Conservation (phyloP, 1,140 invertebrate genomes). For the Bursaphelenchus mucronatus region DNA sequence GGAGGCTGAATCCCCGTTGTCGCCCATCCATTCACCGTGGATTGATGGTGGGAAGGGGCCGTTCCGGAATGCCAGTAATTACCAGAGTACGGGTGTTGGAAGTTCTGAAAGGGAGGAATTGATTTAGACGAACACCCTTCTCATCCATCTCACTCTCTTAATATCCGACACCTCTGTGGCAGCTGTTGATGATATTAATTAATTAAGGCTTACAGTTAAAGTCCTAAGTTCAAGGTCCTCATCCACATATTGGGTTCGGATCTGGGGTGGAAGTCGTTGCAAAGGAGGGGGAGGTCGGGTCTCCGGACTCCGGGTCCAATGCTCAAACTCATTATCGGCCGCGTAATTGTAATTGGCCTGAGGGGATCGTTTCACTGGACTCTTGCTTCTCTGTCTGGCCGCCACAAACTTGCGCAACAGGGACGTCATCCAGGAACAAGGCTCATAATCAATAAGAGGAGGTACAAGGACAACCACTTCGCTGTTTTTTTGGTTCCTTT, state of each 20-base stretch:
- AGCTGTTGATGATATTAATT: conserved; percentile 3
- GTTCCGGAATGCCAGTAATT: background rate
- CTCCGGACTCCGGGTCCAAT: background rate
- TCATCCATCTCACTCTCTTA: background rate
- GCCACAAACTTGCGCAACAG: conserved; percentile 36
- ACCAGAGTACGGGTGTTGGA: background rate
- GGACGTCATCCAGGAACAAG: conserved; percentile 29
- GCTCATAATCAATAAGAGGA: background rate
- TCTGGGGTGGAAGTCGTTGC: conserved; percentile 4
- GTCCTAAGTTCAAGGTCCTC: conserved; percentile 4
- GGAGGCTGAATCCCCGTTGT: too few relatives aligned
- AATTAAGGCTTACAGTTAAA: background rate
- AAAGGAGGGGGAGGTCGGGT: background rate
- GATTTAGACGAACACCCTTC: too few relatives aligned
- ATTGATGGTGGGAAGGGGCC: too few relatives aligned
- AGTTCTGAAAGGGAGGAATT: background rate
- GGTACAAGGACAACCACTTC: background rate
- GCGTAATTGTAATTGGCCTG: background rate
- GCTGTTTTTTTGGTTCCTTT: background rate
- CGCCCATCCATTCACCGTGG: too few relatives aligned
- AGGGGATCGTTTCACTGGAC: conserved; percentile 27
- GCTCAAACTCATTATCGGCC: background rate
- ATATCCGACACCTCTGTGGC: background rate
- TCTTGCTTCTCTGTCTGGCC: conserved; percentile 14
- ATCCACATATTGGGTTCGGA: conserved; percentile 18